phyloP scores from a whole-genome alignment of 2,797 vertebrate species.

The Picus viridis region DNA sequence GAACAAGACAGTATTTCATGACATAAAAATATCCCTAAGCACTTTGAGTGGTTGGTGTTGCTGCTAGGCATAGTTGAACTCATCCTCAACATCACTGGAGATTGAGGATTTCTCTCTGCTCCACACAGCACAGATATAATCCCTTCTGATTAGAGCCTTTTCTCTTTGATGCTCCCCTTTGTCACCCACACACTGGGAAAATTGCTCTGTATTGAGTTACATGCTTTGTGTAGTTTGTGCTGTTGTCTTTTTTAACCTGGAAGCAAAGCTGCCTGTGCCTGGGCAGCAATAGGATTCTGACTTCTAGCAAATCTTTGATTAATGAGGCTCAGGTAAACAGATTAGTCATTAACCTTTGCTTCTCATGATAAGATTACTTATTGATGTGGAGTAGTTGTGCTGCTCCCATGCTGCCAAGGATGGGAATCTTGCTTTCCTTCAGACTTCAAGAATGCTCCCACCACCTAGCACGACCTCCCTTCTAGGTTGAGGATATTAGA shows the following conservation, averaged over 20 bases:
- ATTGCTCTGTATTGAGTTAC: conserved; percentile 57
- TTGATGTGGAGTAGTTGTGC: conserved; percentile 25
- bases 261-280: conserved; percentile 37
- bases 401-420: conserved; percentile 11
- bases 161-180: conserved; percentile 62
- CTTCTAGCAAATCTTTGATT: conserved; percentile 68
- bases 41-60: conserved; percentile 29
- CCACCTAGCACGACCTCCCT: background rate
- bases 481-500: background rate
- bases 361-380: conserved; percentile 69
- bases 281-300: conserved; percentile 16
- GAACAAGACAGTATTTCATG: conserved; percentile 24
- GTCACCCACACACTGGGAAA: conserved; percentile 54
- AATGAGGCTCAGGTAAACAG: conserved; percentile 71
- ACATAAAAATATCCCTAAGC: conserved; percentile 10
- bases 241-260: conserved; percentile 46
- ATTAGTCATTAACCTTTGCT: conserved; percentile 75
- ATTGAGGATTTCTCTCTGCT: conserved; percentile 38
- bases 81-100: conserved; percentile 16
- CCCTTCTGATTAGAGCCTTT: conserved; percentile 60
- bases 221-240: background rate
- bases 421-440: conserved; percentile 13
- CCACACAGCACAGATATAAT: conserved; percentile 1
- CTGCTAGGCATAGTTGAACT: conserved; percentile 28
- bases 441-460: background rate